Percentiles rank a stretch among this genome's conserved stretches.
Conservation (phyloP, 2,888 invertebrate species). For the Antitype chi region DNA sequence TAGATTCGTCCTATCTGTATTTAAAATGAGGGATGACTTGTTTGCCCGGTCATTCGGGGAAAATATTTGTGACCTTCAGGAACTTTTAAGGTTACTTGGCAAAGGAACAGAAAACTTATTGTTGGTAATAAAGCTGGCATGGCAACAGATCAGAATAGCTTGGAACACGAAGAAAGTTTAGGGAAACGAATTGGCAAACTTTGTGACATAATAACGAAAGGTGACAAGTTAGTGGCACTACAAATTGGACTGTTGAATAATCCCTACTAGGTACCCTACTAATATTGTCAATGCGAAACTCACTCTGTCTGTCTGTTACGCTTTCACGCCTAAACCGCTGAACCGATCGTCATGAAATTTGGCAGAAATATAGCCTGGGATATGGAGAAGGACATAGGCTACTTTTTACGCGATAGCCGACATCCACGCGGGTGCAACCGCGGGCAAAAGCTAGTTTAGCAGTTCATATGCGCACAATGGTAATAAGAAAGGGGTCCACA, state of each 20-base stretch:
- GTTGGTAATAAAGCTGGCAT: slow-evolving; percentile 22
- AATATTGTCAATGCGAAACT: too few relatives aligned
- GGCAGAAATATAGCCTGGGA: too few relatives aligned
- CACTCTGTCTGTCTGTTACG: too few relatives aligned
- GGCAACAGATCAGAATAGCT: slow-evolving; percentile 38
- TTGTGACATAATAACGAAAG: neutral
- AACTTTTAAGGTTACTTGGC: slow-evolving; percentile 56
- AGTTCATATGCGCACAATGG: neutral
- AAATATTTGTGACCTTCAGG: slow-evolving; percentile 62
- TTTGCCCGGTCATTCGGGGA: slow-evolving; percentile 37
- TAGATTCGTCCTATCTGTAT: slow-evolving; percentile 23
- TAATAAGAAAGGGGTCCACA: neutral
- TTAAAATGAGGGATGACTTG: slow-evolving; percentile 43
- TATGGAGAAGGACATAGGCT: too few relatives aligned
- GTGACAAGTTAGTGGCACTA: slow-evolving; percentile 9
- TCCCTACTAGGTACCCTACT: too few relatives aligned
- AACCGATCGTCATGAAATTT: too few relatives aligned
- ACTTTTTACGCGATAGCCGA: too few relatives aligned
- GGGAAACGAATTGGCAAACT: slow-evolving; percentile 14
- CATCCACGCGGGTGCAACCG: too few relatives aligned
- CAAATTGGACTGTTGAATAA: neutral
- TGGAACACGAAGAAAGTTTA: slow-evolving; percentile 21
- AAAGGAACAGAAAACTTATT: slow-evolving; percentile 51
- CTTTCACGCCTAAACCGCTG: too few relatives aligned
- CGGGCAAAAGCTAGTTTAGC: too few relatives aligned